Evolutionary conservation across 2,113 vertebrate genomes (phyloP), one percentile per base, ranked within the genome.

Genomic region (Bujurquina vittata): DNA sequence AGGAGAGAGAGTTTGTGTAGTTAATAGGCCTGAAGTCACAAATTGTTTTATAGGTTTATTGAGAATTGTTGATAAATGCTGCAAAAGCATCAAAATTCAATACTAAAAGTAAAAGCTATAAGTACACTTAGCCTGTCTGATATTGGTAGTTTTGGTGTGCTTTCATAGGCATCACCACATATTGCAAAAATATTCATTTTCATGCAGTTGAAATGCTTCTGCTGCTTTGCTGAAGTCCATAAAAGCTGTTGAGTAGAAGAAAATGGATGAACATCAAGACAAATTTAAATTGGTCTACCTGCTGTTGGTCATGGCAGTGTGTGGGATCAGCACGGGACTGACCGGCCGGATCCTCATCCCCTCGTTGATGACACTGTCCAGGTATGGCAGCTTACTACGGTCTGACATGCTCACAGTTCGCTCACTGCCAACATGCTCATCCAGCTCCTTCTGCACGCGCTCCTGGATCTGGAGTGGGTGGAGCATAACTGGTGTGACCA

Each of bases 311-410:
- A 95, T 87, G 74, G 95, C 95, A 3, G 90, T 93, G 81, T 96
- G 96, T 0, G 96, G 96, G 78, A 96, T 96, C 78, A 96, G 92
- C 7, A 96, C 87, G 0, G 96, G 95, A 84, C 94, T 96, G 57
- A 96, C 95, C 0, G 96, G 96, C 5, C 96, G 84, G 77, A 96
- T 96, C 91, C 96, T 94, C 94, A 96, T 91, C 15, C 95, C 96
- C 79, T 96, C 96, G 2, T 94, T 94, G 79, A 96, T 89, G 17
- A 96, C 94, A 4, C 93, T 91, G 73, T 96, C 95, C 74, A 96
- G 91, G 80, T 94, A 95, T 0, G 94, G 94, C 79, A 96, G 92
- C 22, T 63, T 80, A 9, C 84, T 29, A 1, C 95, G 92, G 85
- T 96, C 95, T 1, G 89, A 91, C 80, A 92, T 23, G 6, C 74